Base-by-base conservation (phyloP, 1,140 invertebrate species). In the Vollenhovia emeryi region DNA sequence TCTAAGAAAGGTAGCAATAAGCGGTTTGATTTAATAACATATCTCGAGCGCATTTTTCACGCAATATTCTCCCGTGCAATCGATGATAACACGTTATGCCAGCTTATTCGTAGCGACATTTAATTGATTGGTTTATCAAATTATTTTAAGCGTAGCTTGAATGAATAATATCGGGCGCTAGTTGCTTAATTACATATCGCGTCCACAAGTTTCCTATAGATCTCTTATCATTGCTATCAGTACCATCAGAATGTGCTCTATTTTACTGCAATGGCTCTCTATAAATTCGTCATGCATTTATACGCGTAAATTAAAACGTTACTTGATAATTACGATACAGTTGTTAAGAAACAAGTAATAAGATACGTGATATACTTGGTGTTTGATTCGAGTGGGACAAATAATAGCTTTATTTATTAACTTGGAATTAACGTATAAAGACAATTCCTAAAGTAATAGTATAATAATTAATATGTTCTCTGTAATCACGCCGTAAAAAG, bases 121-220 rank as follows among this genome's bases (percentile, higher is more conserved):
- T 84, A 84, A 84, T 84, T 84, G 59, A 84, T 50, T 76, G 57
- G 80, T 84, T 84, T 84, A 84, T 76, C 57, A 15, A 84, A 76
- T 84, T 84, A 76, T 62, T 84, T 71, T 50, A 71, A 71, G 48
- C 27, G 11, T n/a, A 30, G 8, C 30, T 76, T 50, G 71, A 76
- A 60, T 62, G 71, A 84, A 52, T 76, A 76, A 84, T 60, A 76
- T 13, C 30, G 43, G 75, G 78, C 66, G 66, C 50, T 71, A 71
- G 66, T 43, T 24, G 40, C 33, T 73, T 82, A 71, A 82, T 82
- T 71, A 52, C 24, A 57, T 9, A 71, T 57, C 55, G 13, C 60
- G 76, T 33, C 21, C 33, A 64, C 18, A 33, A 24, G 11, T 71
- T 80, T 55, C 40, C 24, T 43, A n/a, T n/a, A 30, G 48, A 50